These are phyloP conservation scores for Chaetorhynchus papuensis DNA, from an alignment of 2,113 vertebrate species.

Conservation along the genomic window DNA sequence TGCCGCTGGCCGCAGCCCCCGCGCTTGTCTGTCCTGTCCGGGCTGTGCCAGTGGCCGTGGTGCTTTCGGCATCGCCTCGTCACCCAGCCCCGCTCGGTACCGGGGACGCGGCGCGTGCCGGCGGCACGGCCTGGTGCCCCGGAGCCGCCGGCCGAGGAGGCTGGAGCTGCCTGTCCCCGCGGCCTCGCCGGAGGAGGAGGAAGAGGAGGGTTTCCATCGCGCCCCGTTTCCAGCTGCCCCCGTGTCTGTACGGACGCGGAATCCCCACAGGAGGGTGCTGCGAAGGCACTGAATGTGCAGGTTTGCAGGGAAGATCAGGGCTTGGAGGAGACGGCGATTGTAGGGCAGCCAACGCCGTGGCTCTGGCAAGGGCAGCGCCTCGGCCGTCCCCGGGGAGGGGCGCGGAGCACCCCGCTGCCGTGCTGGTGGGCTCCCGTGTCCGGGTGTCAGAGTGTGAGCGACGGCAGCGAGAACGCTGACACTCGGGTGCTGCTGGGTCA, in stretches of 20 bases:
- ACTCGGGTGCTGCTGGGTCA: accelerated
- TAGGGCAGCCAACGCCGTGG: not conserved
- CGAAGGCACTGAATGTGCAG: constrained; percentile 41
- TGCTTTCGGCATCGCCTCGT: not conserved
- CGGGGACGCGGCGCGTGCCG: accelerated
- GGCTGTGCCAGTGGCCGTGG: not conserved
- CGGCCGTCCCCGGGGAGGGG: not conserved
- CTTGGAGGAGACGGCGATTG: not conserved
- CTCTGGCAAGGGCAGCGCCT: not conserved
- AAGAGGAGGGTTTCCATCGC: not conserved
- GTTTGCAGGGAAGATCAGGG: not conserved
- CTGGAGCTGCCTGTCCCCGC: not conserved
- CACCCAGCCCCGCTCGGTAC: accelerated
- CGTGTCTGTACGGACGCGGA: not conserved
- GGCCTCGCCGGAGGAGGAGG: not conserved
- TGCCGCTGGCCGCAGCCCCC: not conserved
- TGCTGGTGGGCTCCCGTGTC: accelerated
- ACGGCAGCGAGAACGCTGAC: accelerated
- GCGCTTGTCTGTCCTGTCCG: accelerated
- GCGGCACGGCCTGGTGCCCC: not conserved
- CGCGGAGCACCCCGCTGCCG: accelerated
- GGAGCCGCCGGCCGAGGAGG: not conserved
- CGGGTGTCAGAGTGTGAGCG: accelerated
- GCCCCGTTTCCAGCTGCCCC: constrained; percentile 19
- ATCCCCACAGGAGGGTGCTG: constrained; percentile 62